These are phyloP conservation scores for Strigamia crassipes DNA, from an alignment of 2,888 invertebrate species.

Conservation along the genomic window DNA sequence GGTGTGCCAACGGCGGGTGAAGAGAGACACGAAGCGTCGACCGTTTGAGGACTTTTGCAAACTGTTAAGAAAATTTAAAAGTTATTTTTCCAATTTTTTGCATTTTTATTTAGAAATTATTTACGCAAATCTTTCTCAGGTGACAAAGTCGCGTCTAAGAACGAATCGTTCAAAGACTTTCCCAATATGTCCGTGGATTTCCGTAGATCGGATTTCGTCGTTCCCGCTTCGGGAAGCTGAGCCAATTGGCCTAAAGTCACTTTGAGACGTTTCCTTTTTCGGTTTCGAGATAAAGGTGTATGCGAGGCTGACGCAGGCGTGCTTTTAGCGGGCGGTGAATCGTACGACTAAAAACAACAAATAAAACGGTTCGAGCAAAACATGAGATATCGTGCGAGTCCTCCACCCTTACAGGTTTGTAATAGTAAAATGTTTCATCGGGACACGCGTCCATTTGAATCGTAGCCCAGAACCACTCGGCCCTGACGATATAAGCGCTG, in stretches of 20 bases:
- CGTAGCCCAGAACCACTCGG: constrained; percentile 93
- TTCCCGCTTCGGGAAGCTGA: constrained; percentile 57
- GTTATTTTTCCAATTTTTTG: not conserved
- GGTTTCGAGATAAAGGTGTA: constrained; percentile 60
- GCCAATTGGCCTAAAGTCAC: constrained; percentile 67
- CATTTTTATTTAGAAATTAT: not conserved
- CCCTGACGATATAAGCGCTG: not conserved
- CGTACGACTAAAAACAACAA: not conserved
- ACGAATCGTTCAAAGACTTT: constrained; percentile 82
- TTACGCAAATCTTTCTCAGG: constrained; percentile 64
- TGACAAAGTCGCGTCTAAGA: constrained; percentile 84
- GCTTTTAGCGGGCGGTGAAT: not conserved
- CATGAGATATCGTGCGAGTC: not conserved
- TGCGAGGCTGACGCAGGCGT: not conserved
- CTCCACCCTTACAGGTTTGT: constrained; percentile 47
- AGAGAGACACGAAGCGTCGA: not conserved
- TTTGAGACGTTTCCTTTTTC: constrained; percentile 80
- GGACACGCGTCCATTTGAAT: constrained; percentile 94
- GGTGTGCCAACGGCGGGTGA: constrained; percentile 48
- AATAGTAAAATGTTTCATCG: constrained; percentile 82
- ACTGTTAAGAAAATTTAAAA: not conserved
- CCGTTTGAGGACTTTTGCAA: not conserved
- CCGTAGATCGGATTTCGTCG: not conserved
- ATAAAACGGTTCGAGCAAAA: not conserved
- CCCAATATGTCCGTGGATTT: constrained; percentile 71